phyloP scores from a whole-genome alignment of 2,113 vertebrate genomes.

The Sphaerodactylus townsendi region DNA sequence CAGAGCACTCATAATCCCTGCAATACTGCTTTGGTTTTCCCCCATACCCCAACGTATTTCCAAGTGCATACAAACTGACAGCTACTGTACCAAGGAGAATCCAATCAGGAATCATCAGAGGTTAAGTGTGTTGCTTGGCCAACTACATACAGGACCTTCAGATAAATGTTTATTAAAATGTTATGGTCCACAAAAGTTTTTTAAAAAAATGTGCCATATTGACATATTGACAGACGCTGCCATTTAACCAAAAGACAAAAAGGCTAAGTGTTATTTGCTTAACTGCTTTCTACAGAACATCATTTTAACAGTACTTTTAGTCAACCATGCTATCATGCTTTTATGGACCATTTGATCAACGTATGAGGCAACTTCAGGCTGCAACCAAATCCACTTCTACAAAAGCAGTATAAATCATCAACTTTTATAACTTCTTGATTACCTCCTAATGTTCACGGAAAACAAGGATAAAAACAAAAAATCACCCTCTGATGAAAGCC shows the following conservation, averaged over 20 bases:
- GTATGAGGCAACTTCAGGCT: constrained; percentile 54
- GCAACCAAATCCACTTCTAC: constrained; percentile 60
- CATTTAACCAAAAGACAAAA: constrained; percentile 45
- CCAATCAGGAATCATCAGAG: background rate
- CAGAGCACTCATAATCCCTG: background rate
- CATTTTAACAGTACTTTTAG: constrained; percentile 59
- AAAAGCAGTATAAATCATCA: constrained; percentile 72
- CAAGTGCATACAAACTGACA: too few relatives aligned
- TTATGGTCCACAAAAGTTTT: background rate
- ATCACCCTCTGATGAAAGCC: constrained; percentile 70
- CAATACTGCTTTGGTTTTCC: too few relatives aligned
- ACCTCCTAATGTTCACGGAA: constrained; percentile 68
- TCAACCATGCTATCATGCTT: constrained; percentile 63
- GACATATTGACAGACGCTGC: constrained; percentile 6
- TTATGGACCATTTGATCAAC: constrained; percentile 64
- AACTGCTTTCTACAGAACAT: constrained; percentile 44
- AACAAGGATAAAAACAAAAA: constrained; percentile 72
- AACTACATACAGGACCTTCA: background rate
- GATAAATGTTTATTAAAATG: background rate
- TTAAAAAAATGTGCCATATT: background rate
- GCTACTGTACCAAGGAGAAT: too few relatives aligned
- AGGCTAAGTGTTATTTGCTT: constrained; percentile 49
- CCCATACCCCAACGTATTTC: background rate
- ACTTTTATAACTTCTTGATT: constrained; percentile 74
- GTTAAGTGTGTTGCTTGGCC: background rate